Base-by-base conservation (phyloP, 2,113 vertebrate species). In the Alosa alosa region DNA sequence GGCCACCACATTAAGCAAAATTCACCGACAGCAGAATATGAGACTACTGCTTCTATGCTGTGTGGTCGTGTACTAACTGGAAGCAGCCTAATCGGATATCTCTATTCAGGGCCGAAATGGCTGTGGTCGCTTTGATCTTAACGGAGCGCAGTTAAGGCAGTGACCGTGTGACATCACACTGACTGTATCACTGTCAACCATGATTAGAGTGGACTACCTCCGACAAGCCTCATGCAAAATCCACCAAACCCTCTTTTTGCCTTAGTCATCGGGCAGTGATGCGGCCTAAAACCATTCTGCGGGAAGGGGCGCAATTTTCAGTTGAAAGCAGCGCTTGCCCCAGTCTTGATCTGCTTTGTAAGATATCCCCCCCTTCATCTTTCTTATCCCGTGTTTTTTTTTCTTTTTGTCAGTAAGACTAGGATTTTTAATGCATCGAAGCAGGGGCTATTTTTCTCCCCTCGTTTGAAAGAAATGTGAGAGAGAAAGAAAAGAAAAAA, bases 81-180 rank as follows among this genome's bases (percentile, higher is more conserved):
- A 17, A 88, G 83, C 47, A 89, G 82, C 84, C 87, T 89, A 90
- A 91, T 92, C 87, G 84, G 89, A 90, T 89, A 91, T 93, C 86
- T 86, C 88, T 75, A 57, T 86, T 60, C 20, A 68, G 84, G 87
- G 86, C 36, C 83, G 87, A 87, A 82, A 82, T 86, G 88, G 84
- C 92, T 90, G 91, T 91, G 89, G 88, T 86, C 36, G 82, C 88
- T 81, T 85, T 87, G 82, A 87, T 89, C 82, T 68, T 1, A 31
- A 31, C n/a, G 9, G n/a, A 68, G 25, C 64, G 1, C n/a, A 11
- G 64, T 68, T 68, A 31, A 68, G 25, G 64, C 64, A 31, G 25
- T 68, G 64, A 11, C 64, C 64, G 64, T 68, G 64, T 68, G 64
- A 68, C 64, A 68, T 68, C 64, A 68, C n/a, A 11, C 64, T 13